Base-by-base conservation (phyloP, 2,797 vertebrate genomes). In the Calcarius lapponicus region DNA sequence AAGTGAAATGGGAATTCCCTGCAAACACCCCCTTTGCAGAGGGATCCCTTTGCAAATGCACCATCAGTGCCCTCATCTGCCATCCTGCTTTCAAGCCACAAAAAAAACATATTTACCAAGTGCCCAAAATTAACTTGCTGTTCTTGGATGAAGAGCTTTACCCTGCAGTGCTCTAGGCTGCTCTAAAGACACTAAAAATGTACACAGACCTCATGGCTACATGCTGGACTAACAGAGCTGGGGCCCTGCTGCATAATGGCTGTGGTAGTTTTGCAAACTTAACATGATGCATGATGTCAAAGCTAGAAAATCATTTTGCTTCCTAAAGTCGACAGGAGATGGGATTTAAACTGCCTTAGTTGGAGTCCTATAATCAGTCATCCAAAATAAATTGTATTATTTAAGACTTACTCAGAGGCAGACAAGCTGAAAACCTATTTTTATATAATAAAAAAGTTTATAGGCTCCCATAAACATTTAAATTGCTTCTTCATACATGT, bases 351-450 rank as follows among this genome's bases (percentile, higher is more conserved):
- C 60, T 71, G 47, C 22, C 29, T 82, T 38, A 19, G 32, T 3
- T 92, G 61, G 84, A 93, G 64, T 92, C 50, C 43, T 90, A 38
- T 67, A 93, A 93, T 91, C 86, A 90, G 36, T 84, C 72, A 90
- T 66, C 74, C 80, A 74, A 94, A 96, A 88, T 57, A 91, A 88
- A 90, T 57, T 72, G 56, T 70, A 73, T 95, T 95, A 90, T 91
- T 92, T 90, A 92, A 95, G 78, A 74, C 18, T 91, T 92, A 83
- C 34, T 86, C 70, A 69, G 51, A 90, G 57, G 69, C 36, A 91
- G 72, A 74, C 66, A 83, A 88, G 65, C 67, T 62, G 74, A 90
- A 94, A 94, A n/a, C 15, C 29, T 73, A 50, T 60, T 84, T 93
- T 92, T 91, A 87, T 53, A 32, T 50, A 87, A 95, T 58, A 90